Base-by-base conservation (phyloP, 2,888 invertebrate genomes). In the Lissonota sp. region DNA sequence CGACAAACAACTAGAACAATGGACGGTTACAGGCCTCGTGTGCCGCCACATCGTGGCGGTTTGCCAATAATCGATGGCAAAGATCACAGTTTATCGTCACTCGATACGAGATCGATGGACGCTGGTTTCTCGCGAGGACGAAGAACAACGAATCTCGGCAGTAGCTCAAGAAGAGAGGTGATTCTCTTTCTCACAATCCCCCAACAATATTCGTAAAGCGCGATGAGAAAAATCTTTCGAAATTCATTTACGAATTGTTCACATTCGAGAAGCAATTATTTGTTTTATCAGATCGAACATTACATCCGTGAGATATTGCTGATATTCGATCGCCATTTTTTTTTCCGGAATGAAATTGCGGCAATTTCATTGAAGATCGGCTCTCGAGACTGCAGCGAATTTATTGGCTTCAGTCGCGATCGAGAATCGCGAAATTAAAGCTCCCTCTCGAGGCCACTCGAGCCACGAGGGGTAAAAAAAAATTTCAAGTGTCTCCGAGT, bases 81-180 rank as follows among this genome's bases (percentile, higher is more conserved):
- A 75, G 91, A 92, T 83, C 91, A 92, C 83, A 91, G 91, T 75
- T 89, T 95, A 46, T 88, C 95, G 57, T 96, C 97, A 83, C 94
- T 97, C 82, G 97, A 97, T 92, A 97, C 97, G 84, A 95, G 97
- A 88, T 97, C 97, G 6, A 97, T 97, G 96, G 97, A 97, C 90
- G 96, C 96, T 3, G 96, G 96, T 84, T 97, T 96, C 89, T 95
- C 86, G 79, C 90, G 88, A 83, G 91, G 92, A 83, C 87, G 92
- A 86, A 83, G 91, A 79, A 88, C 90, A 39, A 84, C 88, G 63
- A 82, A 75, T 44, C 57, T 78, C 8, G 86, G 90, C 85, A 87
- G 89, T 81, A 89, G 89, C 85, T 89, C 92, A 53, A 91, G 93
- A 82, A 91, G 93, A 86, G 93, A 93, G 90, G 93, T 93, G 80